Conservation (phyloP, 2,113 vertebrate genomes). For the Lophotis ruficrista region DNA sequence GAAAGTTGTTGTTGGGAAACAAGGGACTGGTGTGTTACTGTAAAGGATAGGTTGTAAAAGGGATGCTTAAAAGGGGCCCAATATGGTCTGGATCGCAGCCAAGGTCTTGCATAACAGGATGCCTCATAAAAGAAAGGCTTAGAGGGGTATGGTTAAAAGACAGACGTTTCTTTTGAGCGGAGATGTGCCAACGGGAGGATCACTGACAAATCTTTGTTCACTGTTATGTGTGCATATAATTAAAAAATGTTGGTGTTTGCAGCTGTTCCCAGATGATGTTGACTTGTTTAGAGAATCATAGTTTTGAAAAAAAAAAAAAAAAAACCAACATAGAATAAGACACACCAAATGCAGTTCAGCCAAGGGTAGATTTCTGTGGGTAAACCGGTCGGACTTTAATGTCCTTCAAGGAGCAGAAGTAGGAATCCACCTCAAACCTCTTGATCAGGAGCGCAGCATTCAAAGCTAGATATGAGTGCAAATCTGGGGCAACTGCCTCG, state of each 20-base stretch:
- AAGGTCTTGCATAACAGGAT: constrained; percentile 71
- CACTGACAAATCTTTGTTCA: constrained; percentile 55
- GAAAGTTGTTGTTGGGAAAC: constrained; percentile 70
- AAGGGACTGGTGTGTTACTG: constrained; percentile 70
- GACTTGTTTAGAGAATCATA: background rate
- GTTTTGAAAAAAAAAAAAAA: background rate
- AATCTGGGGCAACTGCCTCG: background rate
- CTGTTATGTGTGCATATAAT: constrained; percentile 24
- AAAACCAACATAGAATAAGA: background rate
- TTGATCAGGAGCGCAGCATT: background rate
- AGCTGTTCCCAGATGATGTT: constrained; percentile 12
- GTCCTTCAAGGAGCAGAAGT: background rate
- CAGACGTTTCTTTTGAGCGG: constrained; percentile 49
- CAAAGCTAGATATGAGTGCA: background rate
- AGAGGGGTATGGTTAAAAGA: constrained; percentile 60
- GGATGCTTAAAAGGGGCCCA: constrained; percentile 66
- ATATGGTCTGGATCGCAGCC: constrained; percentile 66
- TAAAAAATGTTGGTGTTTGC: constrained; percentile 51
- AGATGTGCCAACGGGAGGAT: constrained; percentile 53
- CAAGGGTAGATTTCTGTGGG: background rate
- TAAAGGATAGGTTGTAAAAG: constrained; percentile 72
- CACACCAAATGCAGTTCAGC: background rate
- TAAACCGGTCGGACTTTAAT: background rate
- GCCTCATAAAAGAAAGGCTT: constrained; percentile 70
- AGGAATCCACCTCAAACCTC: background rate